Percentiles rank a stretch among this genome's conserved stretches.
phyloP scores from a whole-genome alignment of 2,113 vertebrate genomes.

The Limnothrissa miodon region DNA sequence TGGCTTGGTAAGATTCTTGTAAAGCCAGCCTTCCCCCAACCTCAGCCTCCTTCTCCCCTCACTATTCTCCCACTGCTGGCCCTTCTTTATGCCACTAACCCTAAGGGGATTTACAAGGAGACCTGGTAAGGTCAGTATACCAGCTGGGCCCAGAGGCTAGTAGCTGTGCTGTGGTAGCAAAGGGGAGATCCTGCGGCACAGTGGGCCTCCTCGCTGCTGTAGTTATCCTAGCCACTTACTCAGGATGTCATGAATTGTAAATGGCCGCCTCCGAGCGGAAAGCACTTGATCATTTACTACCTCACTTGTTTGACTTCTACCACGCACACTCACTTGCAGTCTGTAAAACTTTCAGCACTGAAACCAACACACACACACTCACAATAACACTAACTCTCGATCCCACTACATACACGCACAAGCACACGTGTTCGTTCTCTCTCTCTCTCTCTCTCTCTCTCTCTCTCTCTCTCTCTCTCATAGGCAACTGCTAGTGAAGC shows the following conservation, averaged over 20 bases:
- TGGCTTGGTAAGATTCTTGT: not conserved
- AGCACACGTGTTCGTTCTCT: too few species aligned
- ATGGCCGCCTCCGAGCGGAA: not conserved
- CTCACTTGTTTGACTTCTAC: not conserved
- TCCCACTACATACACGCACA: too few species aligned
- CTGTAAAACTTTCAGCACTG: too few species aligned
- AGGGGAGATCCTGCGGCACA: not conserved
- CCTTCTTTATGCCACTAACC: not conserved
- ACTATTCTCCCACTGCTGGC: not conserved
- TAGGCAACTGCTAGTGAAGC: not conserved
- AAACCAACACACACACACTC: too few species aligned
- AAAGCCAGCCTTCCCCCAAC: not conserved
- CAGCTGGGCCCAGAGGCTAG: not conserved
- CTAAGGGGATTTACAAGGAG: not conserved
- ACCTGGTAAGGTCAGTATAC: not conserved
- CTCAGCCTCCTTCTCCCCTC: not conserved
- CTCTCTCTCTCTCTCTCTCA: not conserved
- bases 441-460: slow-evolving; percentile 18
- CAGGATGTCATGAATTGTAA: slow-evolving; percentile 25
- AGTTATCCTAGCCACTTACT: slow-evolving; percentile 10
- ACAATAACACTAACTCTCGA: too few species aligned
- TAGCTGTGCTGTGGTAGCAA: not conserved
- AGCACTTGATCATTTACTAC: not conserved
- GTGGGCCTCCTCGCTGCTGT: not conserved
- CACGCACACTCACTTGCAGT: slow-evolving; percentile 8